These are phyloP conservation scores for Sebastes nivosus DNA, from an alignment of 2,797 vertebrate species.

Conservation along the genomic window DNA sequence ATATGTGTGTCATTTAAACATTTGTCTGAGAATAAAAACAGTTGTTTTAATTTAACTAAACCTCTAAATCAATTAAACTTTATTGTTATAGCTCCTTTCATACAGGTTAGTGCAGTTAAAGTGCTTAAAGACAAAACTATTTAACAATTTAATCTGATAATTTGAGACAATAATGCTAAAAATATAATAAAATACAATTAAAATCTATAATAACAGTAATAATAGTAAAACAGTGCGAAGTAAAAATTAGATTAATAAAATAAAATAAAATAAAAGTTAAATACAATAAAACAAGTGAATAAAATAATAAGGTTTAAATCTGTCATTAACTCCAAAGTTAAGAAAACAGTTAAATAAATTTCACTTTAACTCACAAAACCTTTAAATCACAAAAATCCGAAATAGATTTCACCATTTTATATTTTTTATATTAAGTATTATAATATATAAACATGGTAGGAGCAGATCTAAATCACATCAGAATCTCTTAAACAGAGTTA, in stretches of 20 bases:
- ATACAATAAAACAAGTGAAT: neutral
- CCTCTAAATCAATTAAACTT: neutral
- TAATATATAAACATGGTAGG: too few relatives aligned
- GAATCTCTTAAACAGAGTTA: neutral
- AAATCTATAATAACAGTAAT: too few relatives aligned
- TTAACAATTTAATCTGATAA: too few relatives aligned
- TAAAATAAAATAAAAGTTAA: neutral
- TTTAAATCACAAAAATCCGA: neutral
- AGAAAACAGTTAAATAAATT: neutral
- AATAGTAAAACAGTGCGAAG: neutral
- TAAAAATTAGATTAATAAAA: neutral
- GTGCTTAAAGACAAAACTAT: too few relatives aligned
- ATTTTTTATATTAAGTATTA: too few relatives aligned
- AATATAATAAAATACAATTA: too few relatives aligned
- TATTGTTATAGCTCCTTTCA: too few relatives aligned
- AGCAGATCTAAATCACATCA: neutral
- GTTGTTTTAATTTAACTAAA: neutral
- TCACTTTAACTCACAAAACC: neutral
- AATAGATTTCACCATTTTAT: too few relatives aligned
- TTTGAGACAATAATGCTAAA: too few relatives aligned
- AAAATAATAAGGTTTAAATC: neutral
- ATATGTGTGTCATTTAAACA: neutral
- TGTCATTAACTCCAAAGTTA: neutral
- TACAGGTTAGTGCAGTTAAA: too few relatives aligned
- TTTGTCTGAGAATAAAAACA: neutral